Evolutionary conservation across 1,140 invertebrate species (phyloP), one percentile per base, ranked within the genome.

Genomic region (Pollicipes pollicipes): DNA sequence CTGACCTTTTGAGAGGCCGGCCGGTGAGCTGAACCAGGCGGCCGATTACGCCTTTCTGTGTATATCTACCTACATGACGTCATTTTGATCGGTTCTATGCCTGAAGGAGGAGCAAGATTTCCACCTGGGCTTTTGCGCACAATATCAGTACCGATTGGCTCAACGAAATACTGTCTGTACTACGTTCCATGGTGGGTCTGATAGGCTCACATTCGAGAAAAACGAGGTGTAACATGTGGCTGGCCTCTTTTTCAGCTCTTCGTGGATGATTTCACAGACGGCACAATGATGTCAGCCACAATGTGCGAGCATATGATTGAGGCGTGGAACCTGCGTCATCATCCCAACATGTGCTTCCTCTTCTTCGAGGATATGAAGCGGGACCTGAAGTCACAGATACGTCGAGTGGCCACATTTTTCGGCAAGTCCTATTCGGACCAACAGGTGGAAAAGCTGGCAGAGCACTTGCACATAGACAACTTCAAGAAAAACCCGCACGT

Each of bases 401-500:
- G 74, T 66, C 70, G 75, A 63, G 76, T 83, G 58, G 78, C 78
- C 35, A n/a, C 71, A 0, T 83, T 83, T 72, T 69, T 83, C 31
- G 77, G 74, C 24, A 80, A 81, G 70, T 32, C 76, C 64, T 37
- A 80, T 4, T 70, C 74, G 37, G 76, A 76, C 8, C 73, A 77
- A 27, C 72, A 78, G 32, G 74, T 81, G 31, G 45, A 69, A 26
- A 32, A 64, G 21, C 27, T 75, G 21, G 27, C 70, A 10, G 63
- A 64, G 6, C 63, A 64, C 24, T 27, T 64, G 21, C 4, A 27
- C 63, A 10, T 64, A 6, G 74, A 79, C 28, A 78, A 72, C 21
- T 83, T 83, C 81, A 74, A 76, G 30, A 72, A 75, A 17, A 83
- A 83, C 73, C 76, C 77, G 10, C 24, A 24, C 32, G 72, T 73